Evolutionary conservation across 1,140 invertebrate genomes (phyloP).

Genomic region (Aphelenchoides fujianensis): DNA sequence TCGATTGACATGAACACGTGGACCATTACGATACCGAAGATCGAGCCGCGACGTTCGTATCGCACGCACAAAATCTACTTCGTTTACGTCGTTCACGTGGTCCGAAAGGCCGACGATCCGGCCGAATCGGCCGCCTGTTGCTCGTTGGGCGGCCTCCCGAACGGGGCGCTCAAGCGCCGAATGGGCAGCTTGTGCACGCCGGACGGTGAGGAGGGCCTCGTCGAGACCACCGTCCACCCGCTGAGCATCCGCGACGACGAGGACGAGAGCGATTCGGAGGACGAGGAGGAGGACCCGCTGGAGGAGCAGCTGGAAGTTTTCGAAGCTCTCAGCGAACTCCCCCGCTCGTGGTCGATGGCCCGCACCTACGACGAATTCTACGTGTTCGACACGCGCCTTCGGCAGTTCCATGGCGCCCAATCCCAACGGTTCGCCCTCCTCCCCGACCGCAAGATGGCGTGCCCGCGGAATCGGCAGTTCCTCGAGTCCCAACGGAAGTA

Average conservation of each 20-base stretch:
- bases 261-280: conserved; percentile 10
- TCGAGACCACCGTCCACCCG: background rate
- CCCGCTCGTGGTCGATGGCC: conserved; percentile 34
- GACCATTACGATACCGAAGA: conserved; percentile 30
- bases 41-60: conserved; percentile 34
- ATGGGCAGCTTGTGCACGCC: background rate
- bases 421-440: conserved; percentile 23
- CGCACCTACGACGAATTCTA: conserved; percentile 48
- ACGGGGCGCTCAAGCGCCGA: conserved; percentile 6
- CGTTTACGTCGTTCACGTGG: conserved; percentile 36
- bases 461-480: conserved; percentile 31
- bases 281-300: background rate
- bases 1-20: conserved; percentile 45
- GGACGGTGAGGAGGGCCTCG: conserved; percentile 4
- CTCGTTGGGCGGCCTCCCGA: conserved; percentile 12
- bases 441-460: conserved; percentile 43
- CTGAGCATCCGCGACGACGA: conserved; percentile 5
- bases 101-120: conserved; percentile 26
- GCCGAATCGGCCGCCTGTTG: background rate
- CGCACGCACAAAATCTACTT: conserved; percentile 36
- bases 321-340: conserved; percentile 19
- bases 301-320: background rate
- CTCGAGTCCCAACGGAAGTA: conserved; percentile 34
- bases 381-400: conserved; percentile 31
- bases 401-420: conserved; percentile 32